These are phyloP conservation scores for Cryptophagus acutangulus DNA, from an alignment of 2,888 invertebrate species.

Conservation along the genomic window DNA sequence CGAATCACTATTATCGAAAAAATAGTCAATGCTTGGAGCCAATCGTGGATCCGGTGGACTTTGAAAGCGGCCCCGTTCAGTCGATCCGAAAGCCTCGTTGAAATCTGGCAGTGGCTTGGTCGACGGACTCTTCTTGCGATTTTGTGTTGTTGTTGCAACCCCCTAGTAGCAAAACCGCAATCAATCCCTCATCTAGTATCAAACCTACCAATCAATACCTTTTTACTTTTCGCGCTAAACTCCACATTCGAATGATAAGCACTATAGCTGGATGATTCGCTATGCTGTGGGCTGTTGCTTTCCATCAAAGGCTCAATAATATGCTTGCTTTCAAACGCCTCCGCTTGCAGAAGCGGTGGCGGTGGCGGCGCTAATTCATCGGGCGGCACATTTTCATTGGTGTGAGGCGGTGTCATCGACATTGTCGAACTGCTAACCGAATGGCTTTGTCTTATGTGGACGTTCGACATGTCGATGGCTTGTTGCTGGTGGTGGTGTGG, in stretches of 20 bases:
- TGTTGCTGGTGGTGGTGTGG: constrained; percentile 19
- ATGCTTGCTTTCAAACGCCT: constrained; percentile 14
- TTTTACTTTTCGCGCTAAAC: too few species aligned
- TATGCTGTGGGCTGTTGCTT: constrained; percentile 17
- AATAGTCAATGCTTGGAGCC: constrained; percentile 38
- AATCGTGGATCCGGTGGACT: constrained; percentile 43
- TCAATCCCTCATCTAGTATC: too few species aligned
- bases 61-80: constrained; percentile 75
- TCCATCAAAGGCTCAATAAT: constrained; percentile 16
- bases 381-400: constrained; percentile 34
- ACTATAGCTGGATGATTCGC: constrained; percentile 8
- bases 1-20: constrained; percentile 31
- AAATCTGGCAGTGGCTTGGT: constrained; percentile 67
- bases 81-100: constrained; percentile 81
- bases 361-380: constrained; percentile 14
- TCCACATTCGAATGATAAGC: too few species aligned
- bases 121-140: constrained; percentile 24
- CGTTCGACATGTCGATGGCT: too few species aligned
- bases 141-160: constrained; percentile 17
- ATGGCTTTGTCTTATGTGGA: too few species aligned
- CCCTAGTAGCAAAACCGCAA: too few species aligned
- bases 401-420: constrained; percentile 26
- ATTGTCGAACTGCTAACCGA: constrained; percentile 14
- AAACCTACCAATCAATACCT: too few species aligned
- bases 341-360: constrained; percentile 8